Evolutionary conservation across 2,888 invertebrate species (phyloP).

Genomic region (Cylloceria caligata): DNA sequence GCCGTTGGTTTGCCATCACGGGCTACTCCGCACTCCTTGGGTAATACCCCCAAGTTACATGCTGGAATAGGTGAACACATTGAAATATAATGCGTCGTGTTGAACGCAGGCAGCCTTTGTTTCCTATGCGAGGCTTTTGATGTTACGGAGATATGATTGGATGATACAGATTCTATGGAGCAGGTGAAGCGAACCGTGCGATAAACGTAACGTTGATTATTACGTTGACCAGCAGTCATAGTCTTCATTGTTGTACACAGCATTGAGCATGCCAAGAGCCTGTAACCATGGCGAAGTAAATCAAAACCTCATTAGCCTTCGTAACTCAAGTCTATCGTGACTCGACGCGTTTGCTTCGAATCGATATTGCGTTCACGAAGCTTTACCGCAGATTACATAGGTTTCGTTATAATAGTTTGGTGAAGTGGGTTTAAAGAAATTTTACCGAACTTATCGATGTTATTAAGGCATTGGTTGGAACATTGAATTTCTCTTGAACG

Average conservation of each 20-base stretch:
- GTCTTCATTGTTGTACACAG: slow-evolving; percentile 50
- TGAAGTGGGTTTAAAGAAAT: not conserved
- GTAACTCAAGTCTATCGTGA: slow-evolving; percentile 66
- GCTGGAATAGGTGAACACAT: slow-evolving; percentile 22
- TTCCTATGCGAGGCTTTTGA: slow-evolving; percentile 44
- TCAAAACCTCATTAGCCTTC: slow-evolving; percentile 68
- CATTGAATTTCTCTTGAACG: too few relatives aligned
- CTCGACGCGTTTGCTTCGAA: slow-evolving; percentile 47
- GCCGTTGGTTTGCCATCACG: slow-evolving; percentile 45
- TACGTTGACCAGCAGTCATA: slow-evolving; percentile 26
- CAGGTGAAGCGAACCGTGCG: slow-evolving; percentile 42
- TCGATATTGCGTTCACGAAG: slow-evolving; percentile 46
- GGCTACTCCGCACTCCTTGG: slow-evolving; percentile 29
- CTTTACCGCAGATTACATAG: slow-evolving; percentile 27
- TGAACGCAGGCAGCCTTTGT: slow-evolving; percentile 35
- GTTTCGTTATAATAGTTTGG: not conserved
- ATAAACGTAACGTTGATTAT: slow-evolving; percentile 51
- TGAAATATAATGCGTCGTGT: slow-evolving; percentile 16
- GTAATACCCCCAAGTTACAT: slow-evolving; percentile 51
- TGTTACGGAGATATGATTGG: slow-evolving; percentile 39
- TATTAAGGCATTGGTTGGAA: too few relatives aligned
- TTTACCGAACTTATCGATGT: not conserved
- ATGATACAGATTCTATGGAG: slow-evolving; percentile 28
- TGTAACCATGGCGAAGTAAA: slow-evolving; percentile 61
- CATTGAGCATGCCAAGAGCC: not conserved